Evolutionary conservation across 1,140 invertebrate species (phyloP).

Genomic region (Panonychus citri): DNA sequence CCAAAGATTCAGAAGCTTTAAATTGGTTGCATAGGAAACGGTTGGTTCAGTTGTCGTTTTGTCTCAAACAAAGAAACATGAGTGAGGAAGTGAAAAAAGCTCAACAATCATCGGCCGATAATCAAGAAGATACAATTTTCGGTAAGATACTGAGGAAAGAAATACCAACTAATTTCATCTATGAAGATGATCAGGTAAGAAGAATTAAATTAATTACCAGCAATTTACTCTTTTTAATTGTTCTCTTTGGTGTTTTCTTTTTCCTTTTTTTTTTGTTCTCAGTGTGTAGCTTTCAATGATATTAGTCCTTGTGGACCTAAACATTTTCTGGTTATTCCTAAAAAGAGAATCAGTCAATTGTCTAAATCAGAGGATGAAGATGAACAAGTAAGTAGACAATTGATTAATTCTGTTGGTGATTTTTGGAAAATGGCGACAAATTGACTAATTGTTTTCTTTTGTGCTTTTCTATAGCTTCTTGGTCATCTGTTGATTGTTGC

Average conservation of each 20-base stretch:
- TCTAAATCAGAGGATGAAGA: slow-evolving; percentile 51
- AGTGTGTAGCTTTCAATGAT: slow-evolving; percentile 53
- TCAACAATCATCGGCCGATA: slow-evolving; percentile 31
- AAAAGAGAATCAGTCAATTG: slow-evolving; percentile 59
- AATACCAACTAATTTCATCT: slow-evolving; percentile 81
- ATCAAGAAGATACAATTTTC: slow-evolving; percentile 66
- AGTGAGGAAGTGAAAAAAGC: slow-evolving; percentile 51
- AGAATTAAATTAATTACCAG: too few relatives aligned
- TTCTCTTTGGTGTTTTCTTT: slow-evolving; percentile 7
- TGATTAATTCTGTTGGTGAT: background rate
- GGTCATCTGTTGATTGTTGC: slow-evolving; percentile 25
- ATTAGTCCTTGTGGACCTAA: slow-evolving; percentile 39
- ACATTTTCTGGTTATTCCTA: slow-evolving; percentile 89
- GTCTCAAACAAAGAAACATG: background rate
- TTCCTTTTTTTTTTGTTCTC: slow-evolving; percentile 11
- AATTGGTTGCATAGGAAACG: too few relatives aligned
- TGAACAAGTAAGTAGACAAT: slow-evolving; percentile 3
- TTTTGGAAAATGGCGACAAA: background rate
- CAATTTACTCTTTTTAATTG: too few relatives aligned
- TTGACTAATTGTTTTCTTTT: background rate
- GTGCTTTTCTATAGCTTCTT: slow-evolving; percentile 20
- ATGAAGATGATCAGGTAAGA: slow-evolving; percentile 53
- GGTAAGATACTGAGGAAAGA: slow-evolving; percentile 77
- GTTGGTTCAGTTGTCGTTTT: too few relatives aligned
- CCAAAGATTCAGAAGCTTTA: too few relatives aligned